Percentiles rank a stretch among this genome's conserved stretches.
Conservation (phyloP, 1,140 invertebrate genomes). For the Diachasma alloeum region DNA sequence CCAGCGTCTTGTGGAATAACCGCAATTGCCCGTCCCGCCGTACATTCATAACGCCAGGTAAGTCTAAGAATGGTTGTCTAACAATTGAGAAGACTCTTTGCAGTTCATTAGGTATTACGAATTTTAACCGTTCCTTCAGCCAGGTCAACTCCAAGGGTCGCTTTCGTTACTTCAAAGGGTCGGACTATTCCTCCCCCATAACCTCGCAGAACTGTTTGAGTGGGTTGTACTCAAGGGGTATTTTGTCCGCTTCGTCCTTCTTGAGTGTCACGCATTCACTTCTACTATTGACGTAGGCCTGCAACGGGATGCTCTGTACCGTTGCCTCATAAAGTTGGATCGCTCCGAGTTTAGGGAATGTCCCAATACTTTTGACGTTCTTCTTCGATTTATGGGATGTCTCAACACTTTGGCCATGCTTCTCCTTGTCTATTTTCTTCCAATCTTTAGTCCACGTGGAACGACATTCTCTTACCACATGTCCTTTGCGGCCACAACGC, state of each 20-base stretch:
- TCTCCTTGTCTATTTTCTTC: conserved; percentile 1
- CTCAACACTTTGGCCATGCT: no score
- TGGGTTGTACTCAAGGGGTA: conserved; percentile 18
- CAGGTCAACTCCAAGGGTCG: conserved; percentile 27
- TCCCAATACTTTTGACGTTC: conserved; percentile 15
- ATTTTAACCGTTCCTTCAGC: conserved; percentile 22
- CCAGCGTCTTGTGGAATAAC: conserved; percentile 21
- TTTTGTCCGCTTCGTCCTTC: conserved; percentile 20
- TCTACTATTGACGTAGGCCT: conserved; percentile 23
- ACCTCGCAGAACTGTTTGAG: conserved; percentile 17
- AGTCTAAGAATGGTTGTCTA: conserved; percentile 32
- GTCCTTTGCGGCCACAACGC: conserved; percentile 13
- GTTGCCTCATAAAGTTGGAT: conserved; percentile 18
- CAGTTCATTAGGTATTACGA: conserved; percentile 28
- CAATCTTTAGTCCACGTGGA: background rate
- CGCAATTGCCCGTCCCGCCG: conserved; percentile 18
- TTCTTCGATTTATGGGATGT: no score
- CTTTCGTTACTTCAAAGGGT: conserved; percentile 12
- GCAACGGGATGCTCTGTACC: conserved; percentile 8
- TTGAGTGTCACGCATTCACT: conserved; percentile 26
- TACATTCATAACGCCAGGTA: conserved; percentile 26
- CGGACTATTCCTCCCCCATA: conserved; percentile 21
- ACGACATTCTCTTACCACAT: conserved; percentile 8
- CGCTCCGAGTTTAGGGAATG: background rate
- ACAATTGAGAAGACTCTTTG: conserved; percentile 34